Evolutionary conservation across 37 sponge, comb jelly and placozoan species (phyloP), one percentile per base, ranked within the genome.

Genomic region (Mnemiopsis leidyi): DNA sequence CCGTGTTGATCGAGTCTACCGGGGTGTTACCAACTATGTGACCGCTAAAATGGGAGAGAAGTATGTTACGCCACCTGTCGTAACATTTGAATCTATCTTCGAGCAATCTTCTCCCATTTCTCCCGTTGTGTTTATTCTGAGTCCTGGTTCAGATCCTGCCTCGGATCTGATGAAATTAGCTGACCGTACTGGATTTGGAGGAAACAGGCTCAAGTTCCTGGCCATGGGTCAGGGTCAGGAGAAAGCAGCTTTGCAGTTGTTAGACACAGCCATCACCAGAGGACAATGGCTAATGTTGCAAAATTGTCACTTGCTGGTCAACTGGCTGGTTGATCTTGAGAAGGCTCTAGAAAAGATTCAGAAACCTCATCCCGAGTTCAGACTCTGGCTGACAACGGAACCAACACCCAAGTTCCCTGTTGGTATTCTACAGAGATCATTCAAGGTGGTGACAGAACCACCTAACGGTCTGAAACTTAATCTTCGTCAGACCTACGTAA

Each of bases 181-280:
- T 16, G 97, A 96, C 16, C 92, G 92, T 29, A 94, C 95, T 36
- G 99, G 99, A 2, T 99, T 95, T 77, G 99, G 99, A 36, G 99
- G 99, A 76, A 99, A 97, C 95, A 69, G 97, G 32, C 95, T 99
- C 69, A 99, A 99, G 93, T 97, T 99, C 82, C 96, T 99, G 5
- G 97, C 99, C 82, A 99, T 99, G 99, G 99, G 99, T 82, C 99
- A 99, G 93, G 99, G 99, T 23, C 99, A 99, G 38, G 97, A 99
- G 92, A 99, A 97, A 93, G 94, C 96, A 29, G 99, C 99, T 5
- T 94, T 99, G 26, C 97, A 96, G 93, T 93, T 96, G 76, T 90
- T 99, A 92, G 99, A 99, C 93, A 97, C 97, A 36, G 97, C 99
- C 0, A 88, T 98, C 24, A 77, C 94, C 26, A 93, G 99, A 29